Evolutionary conservation across 1,140 invertebrate genomes (phyloP).

Genomic region (Patella vulgata): DNA sequence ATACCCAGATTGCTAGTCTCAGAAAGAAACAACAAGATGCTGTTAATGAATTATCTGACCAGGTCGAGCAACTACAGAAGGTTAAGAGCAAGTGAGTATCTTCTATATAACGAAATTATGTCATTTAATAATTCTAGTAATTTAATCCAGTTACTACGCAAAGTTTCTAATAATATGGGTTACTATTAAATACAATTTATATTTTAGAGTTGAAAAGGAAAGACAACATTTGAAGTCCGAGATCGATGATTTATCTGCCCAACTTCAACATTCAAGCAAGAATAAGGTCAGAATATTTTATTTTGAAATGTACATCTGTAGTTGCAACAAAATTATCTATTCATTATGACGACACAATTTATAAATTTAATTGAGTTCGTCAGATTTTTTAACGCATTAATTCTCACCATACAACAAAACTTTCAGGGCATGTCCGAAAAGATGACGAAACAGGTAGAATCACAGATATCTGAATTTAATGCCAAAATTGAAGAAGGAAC

Average conservation of each 20-base stretch:
- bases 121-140: no score
- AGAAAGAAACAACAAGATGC: constrained; percentile 99
- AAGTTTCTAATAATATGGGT: no score
- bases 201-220: constrained; percentile 93
- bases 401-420: neutral
- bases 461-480: constrained; percentile 93
- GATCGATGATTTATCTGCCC: constrained; percentile 77
- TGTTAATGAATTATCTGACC: constrained; percentile 90
- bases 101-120: no score
- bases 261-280: no score
- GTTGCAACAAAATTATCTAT: neutral
- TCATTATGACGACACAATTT: neutral
- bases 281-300: neutral
- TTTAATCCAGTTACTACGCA: no score
- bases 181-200: no score
- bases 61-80: constrained; percentile 98
- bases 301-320: no score
- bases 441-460: constrained; percentile 93
- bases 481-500: constrained; percentile 74
- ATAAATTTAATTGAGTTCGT: neutral
- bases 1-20: constrained; percentile 90
- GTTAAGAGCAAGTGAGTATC: constrained; percentile 93
- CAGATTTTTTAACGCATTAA: neutral
- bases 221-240: constrained; percentile 89
- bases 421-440: constrained; percentile 93